Conservation (phyloP, 1,140 invertebrate species). For the Glomeris maerens region DNA sequence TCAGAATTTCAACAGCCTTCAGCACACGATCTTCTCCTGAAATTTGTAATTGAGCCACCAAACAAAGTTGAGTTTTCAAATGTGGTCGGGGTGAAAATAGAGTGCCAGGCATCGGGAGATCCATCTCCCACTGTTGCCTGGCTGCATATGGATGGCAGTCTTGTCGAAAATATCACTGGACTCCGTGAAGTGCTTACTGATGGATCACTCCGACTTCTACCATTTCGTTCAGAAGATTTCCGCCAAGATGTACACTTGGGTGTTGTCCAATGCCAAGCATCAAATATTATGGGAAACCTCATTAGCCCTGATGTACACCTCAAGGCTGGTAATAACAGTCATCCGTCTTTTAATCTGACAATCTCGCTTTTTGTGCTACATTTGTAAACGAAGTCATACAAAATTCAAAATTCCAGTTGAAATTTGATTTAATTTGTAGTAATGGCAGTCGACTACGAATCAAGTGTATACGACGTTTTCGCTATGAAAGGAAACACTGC, state of each 20-base stretch:
- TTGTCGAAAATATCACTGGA: not conserved
- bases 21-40: too few species aligned
- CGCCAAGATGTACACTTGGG: not conserved
- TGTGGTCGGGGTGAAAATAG: constrained; percentile 77
- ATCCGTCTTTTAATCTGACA: too few species aligned
- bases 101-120: constrained; percentile 78
- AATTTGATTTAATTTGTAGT: too few species aligned
- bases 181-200: not conserved
- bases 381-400: too few species aligned
- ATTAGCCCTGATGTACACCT: constrained; percentile 5
- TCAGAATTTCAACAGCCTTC: too few species aligned
- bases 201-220: constrained; percentile 3
- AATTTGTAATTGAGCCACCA: constrained; percentile 81
- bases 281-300: constrained; percentile 3
- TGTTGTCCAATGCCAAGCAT: constrained; percentile 2
- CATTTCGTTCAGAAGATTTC: constrained; percentile 6
- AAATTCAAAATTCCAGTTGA: too few species aligned
- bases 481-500: constrained; percentile 29
- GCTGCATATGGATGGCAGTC: constrained; percentile 52
- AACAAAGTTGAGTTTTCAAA: constrained; percentile 86
- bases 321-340: constrained; percentile 5
- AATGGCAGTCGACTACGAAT: constrained; percentile 18
- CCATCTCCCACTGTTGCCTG: constrained; percentile 84
- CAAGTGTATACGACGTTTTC: constrained; percentile 29
- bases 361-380: too few species aligned